These are phyloP conservation scores for Monochamus alternatus DNA, from an alignment of 2,888 invertebrate genomes.

Conservation along the genomic window DNA sequence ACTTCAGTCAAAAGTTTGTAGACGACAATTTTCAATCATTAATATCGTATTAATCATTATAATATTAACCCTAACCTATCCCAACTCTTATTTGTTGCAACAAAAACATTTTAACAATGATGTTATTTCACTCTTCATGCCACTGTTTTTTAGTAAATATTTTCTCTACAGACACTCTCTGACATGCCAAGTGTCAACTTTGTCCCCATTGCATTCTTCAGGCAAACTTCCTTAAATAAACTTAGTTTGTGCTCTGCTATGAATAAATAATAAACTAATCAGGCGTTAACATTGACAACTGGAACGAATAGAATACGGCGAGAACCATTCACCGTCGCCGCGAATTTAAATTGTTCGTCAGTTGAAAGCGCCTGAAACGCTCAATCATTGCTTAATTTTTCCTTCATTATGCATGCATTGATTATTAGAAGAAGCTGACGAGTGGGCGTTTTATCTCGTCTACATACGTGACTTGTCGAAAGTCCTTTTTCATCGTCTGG, in stretches of 20 bases:
- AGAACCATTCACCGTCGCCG: not conserved
- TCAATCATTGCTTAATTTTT: not conserved
- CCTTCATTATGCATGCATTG: not conserved
- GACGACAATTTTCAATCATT: too few relatives aligned
- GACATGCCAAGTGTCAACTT: too few relatives aligned
- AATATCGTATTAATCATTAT: too few relatives aligned
- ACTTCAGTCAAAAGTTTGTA: too few relatives aligned
- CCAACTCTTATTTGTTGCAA: too few relatives aligned
- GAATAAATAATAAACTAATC: slow-evolving; percentile 18
- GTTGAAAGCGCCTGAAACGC: not conserved
- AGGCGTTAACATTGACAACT: slow-evolving; percentile 5
- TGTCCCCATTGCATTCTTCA: too few relatives aligned
- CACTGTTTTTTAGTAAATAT: too few relatives aligned
- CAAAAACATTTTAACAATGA: too few relatives aligned
- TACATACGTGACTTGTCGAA: not conserved
- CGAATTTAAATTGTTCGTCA: not conserved
- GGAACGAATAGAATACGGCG: not conserved
- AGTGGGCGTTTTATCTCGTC: not conserved
- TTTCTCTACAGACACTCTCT: too few relatives aligned
- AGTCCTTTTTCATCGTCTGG: not conserved
- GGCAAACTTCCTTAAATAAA: slow-evolving; percentile 5
- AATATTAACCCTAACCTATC: too few relatives aligned
- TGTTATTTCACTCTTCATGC: too few relatives aligned
- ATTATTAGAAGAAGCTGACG: too few relatives aligned
- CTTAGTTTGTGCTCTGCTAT: not conserved